Evolutionary conservation across 2,113 vertebrate species (phyloP).

Genomic region (Porphyrio hochstetteri): DNA sequence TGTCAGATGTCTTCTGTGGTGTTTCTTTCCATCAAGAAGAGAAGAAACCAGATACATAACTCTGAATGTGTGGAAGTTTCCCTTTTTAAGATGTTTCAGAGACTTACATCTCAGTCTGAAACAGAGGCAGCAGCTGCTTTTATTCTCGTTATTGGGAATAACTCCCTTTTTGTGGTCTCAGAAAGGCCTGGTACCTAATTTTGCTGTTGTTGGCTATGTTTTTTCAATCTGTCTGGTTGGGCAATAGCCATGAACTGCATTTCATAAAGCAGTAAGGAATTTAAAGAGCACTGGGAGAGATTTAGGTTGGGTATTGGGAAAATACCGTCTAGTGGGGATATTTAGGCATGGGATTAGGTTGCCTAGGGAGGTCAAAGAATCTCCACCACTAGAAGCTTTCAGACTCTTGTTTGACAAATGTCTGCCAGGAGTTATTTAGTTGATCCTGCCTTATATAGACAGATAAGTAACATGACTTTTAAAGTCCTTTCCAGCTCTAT

Average conservation of each 20-base stretch:
- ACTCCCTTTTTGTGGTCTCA: not conserved
- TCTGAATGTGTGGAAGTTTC: not conserved
- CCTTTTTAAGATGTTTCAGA: not conserved
- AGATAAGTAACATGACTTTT: not conserved
- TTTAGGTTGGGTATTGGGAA: not conserved
- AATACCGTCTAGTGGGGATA: not conserved
- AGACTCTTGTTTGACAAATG: conserved; percentile 10
- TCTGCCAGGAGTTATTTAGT: not conserved
- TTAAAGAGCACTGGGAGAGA: not conserved
- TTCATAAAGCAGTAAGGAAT: not conserved
- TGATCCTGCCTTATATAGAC: not conserved
- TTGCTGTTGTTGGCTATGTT: not conserved
- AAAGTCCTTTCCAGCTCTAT: not conserved
- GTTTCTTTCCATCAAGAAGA: not conserved
- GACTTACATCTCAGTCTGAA: not conserved
- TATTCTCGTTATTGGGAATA: not conserved
- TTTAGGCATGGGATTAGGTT: conserved; percentile 1
- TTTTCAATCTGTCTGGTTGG: not conserved
- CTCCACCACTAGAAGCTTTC: not conserved
- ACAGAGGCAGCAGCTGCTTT: not conserved
- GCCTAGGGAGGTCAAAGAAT: not conserved
- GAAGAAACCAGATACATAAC: not conserved
- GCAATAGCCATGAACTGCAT: not conserved
- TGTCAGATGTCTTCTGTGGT: not conserved
- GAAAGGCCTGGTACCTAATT: not conserved